Evolutionary conservation across 2,797 vertebrate genomes (phyloP).

Genomic region (Poeciliopsis paucimaculata): DNA sequence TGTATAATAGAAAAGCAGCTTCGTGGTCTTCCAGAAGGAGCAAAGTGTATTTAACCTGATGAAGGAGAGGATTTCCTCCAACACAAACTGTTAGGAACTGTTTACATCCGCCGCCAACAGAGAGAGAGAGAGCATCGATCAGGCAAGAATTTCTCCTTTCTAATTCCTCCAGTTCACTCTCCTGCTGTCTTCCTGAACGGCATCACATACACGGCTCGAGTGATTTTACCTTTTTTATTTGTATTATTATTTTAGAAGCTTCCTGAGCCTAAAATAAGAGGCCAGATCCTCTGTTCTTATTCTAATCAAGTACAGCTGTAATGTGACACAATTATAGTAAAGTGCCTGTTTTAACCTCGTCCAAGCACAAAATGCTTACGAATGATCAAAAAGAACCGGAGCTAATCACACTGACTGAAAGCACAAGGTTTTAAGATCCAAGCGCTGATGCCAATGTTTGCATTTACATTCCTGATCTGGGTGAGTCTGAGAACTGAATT

Average conservation of each 20-base stretch:
- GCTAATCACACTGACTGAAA: background rate
- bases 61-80: slow-evolving; percentile 6
- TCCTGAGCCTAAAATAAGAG: slow-evolving; percentile 36
- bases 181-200: background rate
- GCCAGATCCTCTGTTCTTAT: background rate
- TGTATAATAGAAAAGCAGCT: slow-evolving; percentile 91
- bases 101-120: slow-evolving; percentile 11
- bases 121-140: background rate
- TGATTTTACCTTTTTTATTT: slow-evolving; percentile 7
- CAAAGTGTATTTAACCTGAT: slow-evolving; percentile 78
- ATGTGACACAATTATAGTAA: slow-evolving; percentile 5
- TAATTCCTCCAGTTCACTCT: slow-evolving; percentile 6
- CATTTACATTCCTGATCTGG: background rate
- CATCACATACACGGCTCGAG: background rate
- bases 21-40: slow-evolving; percentile 83
- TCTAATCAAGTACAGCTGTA: slow-evolving; percentile 54
- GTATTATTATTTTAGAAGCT: background rate
- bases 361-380: slow-evolving; percentile 47
- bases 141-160: slow-evolving; percentile 12
- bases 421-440: background rate
- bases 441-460: background rate
- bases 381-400: background rate
- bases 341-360: slow-evolving; percentile 58
- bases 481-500: background rate
- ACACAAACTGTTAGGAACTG: background rate